phyloP scores from a whole-genome alignment of 2,888 invertebrate species.

The Gordius sp. region DNA sequence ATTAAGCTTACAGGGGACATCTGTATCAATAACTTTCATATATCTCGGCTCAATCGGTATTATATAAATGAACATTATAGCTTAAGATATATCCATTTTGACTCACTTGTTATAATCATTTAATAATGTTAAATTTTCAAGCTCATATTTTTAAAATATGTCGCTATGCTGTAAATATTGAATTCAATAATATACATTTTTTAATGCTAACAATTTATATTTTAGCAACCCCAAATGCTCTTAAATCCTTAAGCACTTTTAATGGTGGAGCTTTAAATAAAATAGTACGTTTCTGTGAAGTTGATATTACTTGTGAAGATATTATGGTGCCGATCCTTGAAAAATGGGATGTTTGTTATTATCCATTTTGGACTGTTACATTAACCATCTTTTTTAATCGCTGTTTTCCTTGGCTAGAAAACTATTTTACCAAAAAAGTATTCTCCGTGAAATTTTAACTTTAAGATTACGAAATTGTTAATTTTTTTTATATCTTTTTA shows the following conservation, averaged over 20 bases:
- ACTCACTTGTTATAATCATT: too few relatives aligned
- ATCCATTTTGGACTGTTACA: conserved; percentile 2
- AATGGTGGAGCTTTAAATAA: neutral
- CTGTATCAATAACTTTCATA: neutral
- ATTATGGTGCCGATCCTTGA: neutral
- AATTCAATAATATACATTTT: neutral
- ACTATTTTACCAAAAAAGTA: conserved; percentile 6
- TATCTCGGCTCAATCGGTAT: conserved; percentile 4
- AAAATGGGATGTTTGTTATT: neutral
- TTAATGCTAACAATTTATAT: neutral
- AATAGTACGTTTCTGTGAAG: neutral
- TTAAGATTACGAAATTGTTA: too few relatives aligned
- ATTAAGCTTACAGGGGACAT: neutral
- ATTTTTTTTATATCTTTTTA: too few relatives aligned
- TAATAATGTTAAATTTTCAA: too few relatives aligned
- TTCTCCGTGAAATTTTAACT: neutral
- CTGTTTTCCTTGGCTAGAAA: neutral
- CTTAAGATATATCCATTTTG: too few relatives aligned
- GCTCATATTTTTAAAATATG: too few relatives aligned
- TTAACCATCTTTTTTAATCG: conserved; percentile 4
- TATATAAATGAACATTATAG: neutral
- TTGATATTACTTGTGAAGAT: neutral
- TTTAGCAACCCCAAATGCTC: neutral
- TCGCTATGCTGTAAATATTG: neutral
- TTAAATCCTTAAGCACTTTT: neutral